Percentiles rank a stretch among this genome's conserved stretches.
Evolutionary conservation across 2,113 vertebrate species (phyloP).

Genomic region (Sminthopsis crassicaudata): DNA sequence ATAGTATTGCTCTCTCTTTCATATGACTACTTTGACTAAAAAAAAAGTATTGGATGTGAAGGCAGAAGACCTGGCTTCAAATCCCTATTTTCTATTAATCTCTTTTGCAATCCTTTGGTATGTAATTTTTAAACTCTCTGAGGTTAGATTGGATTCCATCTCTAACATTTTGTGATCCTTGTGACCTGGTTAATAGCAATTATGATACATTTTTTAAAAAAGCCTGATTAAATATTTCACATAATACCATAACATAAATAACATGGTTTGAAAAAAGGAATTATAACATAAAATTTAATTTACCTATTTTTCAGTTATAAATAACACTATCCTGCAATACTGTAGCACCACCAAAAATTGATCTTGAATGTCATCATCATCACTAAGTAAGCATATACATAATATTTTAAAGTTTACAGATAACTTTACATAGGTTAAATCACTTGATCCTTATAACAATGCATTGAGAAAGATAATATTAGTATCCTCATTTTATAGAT

Average conservation of each 20-base stretch:
- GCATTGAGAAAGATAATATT: neutral
- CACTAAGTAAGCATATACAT: neutral
- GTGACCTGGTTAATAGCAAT: neutral
- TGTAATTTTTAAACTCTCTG: constrained; percentile 27
- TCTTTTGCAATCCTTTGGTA: neutral
- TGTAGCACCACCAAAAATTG: neutral
- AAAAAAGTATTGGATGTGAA: neutral
- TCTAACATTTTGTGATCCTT: neutral
- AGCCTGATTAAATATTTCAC: neutral
- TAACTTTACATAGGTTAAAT: neutral
- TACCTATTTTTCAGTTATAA: neutral
- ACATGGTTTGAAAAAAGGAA: neutral
- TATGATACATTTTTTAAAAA: neutral
- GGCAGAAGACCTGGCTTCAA: neutral
- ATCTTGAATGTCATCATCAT: neutral
- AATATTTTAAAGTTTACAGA: neutral
- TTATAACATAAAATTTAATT: neutral
- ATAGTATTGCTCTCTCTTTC: neutral
- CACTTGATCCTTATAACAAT: too few relatives aligned
- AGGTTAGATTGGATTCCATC: neutral
- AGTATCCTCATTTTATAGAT: neutral
- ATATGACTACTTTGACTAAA: neutral
- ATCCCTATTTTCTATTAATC: neutral
- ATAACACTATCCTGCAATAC: neutral
- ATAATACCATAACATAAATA: neutral